Evolutionary conservation across 2,797 vertebrate species (phyloP), one percentile per base, ranked within the genome.

Genomic region (Megalops cyprinoides): DNA sequence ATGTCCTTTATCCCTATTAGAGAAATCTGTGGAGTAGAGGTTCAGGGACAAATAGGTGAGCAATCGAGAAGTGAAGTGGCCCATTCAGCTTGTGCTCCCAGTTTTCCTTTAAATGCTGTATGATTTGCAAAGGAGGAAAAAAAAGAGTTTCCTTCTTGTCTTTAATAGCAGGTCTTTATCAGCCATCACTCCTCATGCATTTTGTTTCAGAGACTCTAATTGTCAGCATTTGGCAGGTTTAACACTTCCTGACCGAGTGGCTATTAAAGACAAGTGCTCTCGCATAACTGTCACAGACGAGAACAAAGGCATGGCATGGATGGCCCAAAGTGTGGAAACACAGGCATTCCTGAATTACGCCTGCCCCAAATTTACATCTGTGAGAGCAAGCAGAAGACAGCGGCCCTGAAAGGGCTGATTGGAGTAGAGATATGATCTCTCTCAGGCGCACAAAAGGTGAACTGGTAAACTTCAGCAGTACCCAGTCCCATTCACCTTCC

Each of bases 171-270:
- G 88, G 91, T 89, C 92, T 93, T 90, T 92, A 86, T 90, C 91
- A 94, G 91, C 91, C 92, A 88, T 91, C 87, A 86, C 89, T 92
- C 91, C 94, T 93, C 92, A 91, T 93, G 91, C 90, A 88, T 94
- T 94, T 93, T 93, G 91, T 93, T 93, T 88, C 60, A 78, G 93
- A 93, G 94, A 90, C 90, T 94, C 93, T 95, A 96, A 96, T 95
- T 94, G 94, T 94, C 91, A 87, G 85, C 91, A 88, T 95, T 95
- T 95, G 94, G 93, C 94, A 90, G 93, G 92, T 96, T 96, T 96
- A 96, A 96, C 95, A 95, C 95, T 96, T 96, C 95, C 95, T 96
- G 94, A 94, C 94, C 93, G 94, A 95, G 93, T 94, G 95, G 93
- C 95, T 94, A 92, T 95, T 96, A 96, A 94, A 92, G 92, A 91